A percentile compares a stretch with the other conserved stretches of the same genome.
Conservation (phyloP, 1,140 invertebrate species). For the Lethocerus indicus region DNA sequence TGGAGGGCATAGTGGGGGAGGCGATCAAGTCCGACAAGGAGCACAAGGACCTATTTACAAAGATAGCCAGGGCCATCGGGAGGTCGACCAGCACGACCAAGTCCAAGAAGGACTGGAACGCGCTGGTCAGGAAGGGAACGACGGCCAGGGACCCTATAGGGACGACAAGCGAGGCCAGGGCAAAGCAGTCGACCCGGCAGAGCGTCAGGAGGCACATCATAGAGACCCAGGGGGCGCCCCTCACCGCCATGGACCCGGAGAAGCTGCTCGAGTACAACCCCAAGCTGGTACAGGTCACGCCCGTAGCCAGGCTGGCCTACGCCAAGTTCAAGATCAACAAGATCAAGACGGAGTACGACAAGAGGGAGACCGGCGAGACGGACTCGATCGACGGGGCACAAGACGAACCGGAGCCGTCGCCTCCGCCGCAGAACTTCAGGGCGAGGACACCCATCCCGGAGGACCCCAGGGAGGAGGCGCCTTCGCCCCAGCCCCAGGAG, state of each 20-base stretch:
- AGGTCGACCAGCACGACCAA: conserved; percentile 31
- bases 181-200: conserved; percentile 37
- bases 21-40: conserved; percentile 43
- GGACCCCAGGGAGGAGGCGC: conserved; percentile 24
- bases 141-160: conserved; percentile 56
- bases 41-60: conserved; percentile 60
- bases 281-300: conserved; percentile 48
- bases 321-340: conserved; percentile 67
- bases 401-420: background rate
- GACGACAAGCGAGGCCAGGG: conserved; percentile 41
- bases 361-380: conserved; percentile 15
- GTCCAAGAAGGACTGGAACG: conserved; percentile 71
- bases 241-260: conserved; percentile 43
- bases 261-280: conserved; percentile 64
- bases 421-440: conserved; percentile 21
- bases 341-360: conserved; percentile 34
- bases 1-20: conserved; percentile 61
- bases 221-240: conserved; percentile 35
- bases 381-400: conserved; percentile 4
- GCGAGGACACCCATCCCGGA: conserved; percentile 29
- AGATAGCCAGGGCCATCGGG: conserved; percentile 59
- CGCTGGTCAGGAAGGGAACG: conserved; percentile 52
- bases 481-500: no score
- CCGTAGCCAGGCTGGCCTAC: conserved; percentile 59
- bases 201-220: conserved; percentile 45